Evolutionary conservation across 2,888 invertebrate species (phyloP), one percentile per base, ranked within the genome.

Genomic region (Suillia variegata): DNA sequence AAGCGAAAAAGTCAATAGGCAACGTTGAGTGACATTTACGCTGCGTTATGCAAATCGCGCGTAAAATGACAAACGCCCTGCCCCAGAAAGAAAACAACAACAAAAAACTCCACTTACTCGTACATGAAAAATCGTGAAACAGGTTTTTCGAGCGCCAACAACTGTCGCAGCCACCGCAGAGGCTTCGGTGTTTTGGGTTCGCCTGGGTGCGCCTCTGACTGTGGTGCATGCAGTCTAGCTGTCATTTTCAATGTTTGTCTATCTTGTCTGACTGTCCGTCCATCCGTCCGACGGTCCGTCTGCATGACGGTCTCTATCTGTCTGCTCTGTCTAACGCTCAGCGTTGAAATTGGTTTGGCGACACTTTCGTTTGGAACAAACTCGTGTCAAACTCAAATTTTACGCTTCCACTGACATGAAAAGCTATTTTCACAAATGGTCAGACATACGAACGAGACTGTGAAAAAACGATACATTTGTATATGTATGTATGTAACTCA

Each of bases 351-450:
- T 20, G 45, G 18, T 4, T 17, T 20, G 17, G 45, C 13, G 18
- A 45, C 45, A 45, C 45, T 45, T 45, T 45, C 45, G 18, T 20
- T 45, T 45, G 45, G 18, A 45, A 45, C 59, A 54, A n/a, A n/a
- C n/a, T n/a, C n/a, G n/a, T 60, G 60, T 56, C 56, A 60, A 60
- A 33, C 48, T 56, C 60, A 56, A 60, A 51, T 60, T 56, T 56
- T 34, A 59, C 38, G 52, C 56, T 56, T 38, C 38, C 45, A 53
- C 52, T 56, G 59, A 50, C 47, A 24, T 8, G 49, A n/a, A n/a
- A n/a, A n/a, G n/a, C n/a, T n/a, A n/a, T n/a, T n/a, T n/a, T n/a
- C n/a, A n/a, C n/a, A 48, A 56, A 60, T 26, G 10, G 31, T 24
- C 10, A 10, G 48, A 20, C 54, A 52, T 56, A 13, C 15, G 17